A percentile compares a stretch with the other conserved stretches of the same genome.
These are phyloP conservation scores for Capitulum mitella DNA, from an alignment of 2,888 invertebrate genomes.

Conservation along the genomic window DNA sequence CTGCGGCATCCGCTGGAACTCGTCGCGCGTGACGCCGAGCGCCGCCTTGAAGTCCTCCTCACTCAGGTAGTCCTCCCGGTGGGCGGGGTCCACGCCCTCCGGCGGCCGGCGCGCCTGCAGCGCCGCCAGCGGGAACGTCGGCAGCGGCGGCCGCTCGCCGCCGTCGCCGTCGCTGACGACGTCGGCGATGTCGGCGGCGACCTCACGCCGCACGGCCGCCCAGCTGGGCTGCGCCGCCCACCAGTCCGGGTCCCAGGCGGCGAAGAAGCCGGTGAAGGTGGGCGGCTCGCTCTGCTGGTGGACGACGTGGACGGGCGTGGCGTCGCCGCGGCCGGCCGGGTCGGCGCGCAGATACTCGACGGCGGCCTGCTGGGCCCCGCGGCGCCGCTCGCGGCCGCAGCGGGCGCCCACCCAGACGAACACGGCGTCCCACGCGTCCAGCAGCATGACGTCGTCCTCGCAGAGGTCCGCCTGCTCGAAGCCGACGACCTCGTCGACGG, in stretches of 20 bases:
- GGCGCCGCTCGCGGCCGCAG: conserved; percentile 57
- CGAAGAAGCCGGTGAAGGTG: conserved; percentile 85
- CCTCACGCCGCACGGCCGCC: not conserved
- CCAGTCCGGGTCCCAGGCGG: conserved; percentile 71
- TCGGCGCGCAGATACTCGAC: conserved; percentile 60
- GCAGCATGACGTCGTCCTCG: conserved; percentile 75
- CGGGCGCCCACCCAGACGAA: conserved; percentile 81
- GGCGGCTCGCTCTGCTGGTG: conserved; percentile 83
- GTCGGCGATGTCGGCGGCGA: conserved; percentile 30
- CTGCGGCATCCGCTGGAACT: conserved; percentile 67
- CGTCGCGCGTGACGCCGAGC: conserved; percentile 71
- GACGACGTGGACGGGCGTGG: conserved; percentile 68
- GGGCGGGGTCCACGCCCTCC: conserved; percentile 32
- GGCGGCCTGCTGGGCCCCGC: conserved; percentile 57
- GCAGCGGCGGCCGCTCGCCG: conserved; percentile 48
- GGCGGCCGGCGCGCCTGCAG: conserved; percentile 32
- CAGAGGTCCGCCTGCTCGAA: conserved; percentile 72
- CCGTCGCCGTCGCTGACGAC: conserved; percentile 30
- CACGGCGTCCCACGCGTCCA: conserved; percentile 71
- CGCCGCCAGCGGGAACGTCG: not conserved
- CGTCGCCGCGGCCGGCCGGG: conserved; percentile 69
- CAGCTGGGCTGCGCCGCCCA: conserved; percentile 59
- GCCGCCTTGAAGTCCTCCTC: conserved; percentile 77
- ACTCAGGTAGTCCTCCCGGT: conserved; percentile 58
- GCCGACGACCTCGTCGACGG: conserved; percentile 72